Base-by-base conservation (phyloP, 2,888 invertebrate species). In the Chloromyia formosa region DNA sequence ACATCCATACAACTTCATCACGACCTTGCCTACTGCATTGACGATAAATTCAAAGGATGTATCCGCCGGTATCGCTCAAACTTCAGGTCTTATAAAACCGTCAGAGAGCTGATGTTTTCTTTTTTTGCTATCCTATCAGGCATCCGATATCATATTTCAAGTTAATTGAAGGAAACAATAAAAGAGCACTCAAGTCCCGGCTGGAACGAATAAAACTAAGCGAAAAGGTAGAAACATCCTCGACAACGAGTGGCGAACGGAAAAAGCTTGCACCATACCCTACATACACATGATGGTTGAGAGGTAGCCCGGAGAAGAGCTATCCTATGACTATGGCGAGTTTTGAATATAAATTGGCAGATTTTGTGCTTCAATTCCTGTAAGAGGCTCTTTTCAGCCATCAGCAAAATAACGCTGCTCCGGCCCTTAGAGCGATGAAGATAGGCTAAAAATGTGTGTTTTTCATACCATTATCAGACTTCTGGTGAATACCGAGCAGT, bases 271-370 rank as follows among this genome's bases (percentile, higher is more conserved):
- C 27, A 2, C 2, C 7, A 35, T 35, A 35, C 27, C 27, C 27
- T 35, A 2, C 54, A 45, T n/a, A 18, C 9, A 54, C 4, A 18
- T 2, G 60, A 35, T 35, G 27, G 7, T 4, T 42, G 64, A 40
- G 45, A 40, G n/a, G n/a, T n/a, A n/a, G n/a, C n/a, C n/a, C n/a
- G n/a, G n/a, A n/a, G n/a, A 76, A 73, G 71, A 74, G 62, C 7
- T 35, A 22, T 62, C 22, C 66, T 66, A 66, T 18, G 18, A 5
- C 23, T n/a, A 10, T 49, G 74, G 76, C 75, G 66, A 77, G 75
- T 71, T 77, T 77, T 77, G 76, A 77, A 77, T 77, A 75, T 75
- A 77, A 77, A 77, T 77, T 74, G 76, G 73, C 53, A 77, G 75
- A 77, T 77, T 77, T 77, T 75, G 74, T 75, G 75, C 76, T 77